These are phyloP conservation scores for Plagiodera versicolora DNA, from an alignment of 2,888 invertebrate genomes.

Conservation along the genomic window DNA sequence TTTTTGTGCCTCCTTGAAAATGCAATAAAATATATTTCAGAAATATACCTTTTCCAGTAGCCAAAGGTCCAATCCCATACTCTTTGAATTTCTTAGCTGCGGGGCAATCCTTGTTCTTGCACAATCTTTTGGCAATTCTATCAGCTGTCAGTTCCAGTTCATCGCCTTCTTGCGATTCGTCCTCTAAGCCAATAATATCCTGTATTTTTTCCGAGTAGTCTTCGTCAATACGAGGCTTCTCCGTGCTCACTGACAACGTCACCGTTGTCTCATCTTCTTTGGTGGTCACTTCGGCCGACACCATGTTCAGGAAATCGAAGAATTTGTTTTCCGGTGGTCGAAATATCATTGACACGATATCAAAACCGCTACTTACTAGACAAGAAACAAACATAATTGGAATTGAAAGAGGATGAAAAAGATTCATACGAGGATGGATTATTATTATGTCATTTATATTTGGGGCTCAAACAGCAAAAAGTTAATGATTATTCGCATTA, in stretches of 20 bases:
- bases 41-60: slow-evolving; percentile 39
- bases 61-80: slow-evolving; percentile 52
- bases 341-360: slow-evolving; percentile 41
- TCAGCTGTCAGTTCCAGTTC: slow-evolving; percentile 39
- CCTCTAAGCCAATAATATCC: not conserved
- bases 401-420: too few relatives aligned
- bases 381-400: not conserved
- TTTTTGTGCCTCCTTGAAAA: too few relatives aligned
- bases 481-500: too few relatives aligned
- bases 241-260: slow-evolving; percentile 9
- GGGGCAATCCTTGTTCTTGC: slow-evolving; percentile 50
- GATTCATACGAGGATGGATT: too few relatives aligned
- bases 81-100: slow-evolving; percentile 51
- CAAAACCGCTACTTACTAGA: slow-evolving; percentile 19
- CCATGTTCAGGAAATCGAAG: slow-evolving; percentile 34
- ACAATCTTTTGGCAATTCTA: slow-evolving; percentile 42
- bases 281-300: slow-evolving; percentile 26
- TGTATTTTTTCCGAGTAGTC: not conserved
- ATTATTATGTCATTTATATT: too few relatives aligned
- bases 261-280: slow-evolving; percentile 15
- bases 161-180: slow-evolving; percentile 11
- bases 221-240: not conserved
- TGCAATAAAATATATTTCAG: too few relatives aligned
- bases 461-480: too few relatives aligned
- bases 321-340: slow-evolving; percentile 43